Evolutionary conservation across 2,888 invertebrate genomes (phyloP), one percentile per base, ranked within the genome.

Genomic region (Heliothis peltigera): DNA sequence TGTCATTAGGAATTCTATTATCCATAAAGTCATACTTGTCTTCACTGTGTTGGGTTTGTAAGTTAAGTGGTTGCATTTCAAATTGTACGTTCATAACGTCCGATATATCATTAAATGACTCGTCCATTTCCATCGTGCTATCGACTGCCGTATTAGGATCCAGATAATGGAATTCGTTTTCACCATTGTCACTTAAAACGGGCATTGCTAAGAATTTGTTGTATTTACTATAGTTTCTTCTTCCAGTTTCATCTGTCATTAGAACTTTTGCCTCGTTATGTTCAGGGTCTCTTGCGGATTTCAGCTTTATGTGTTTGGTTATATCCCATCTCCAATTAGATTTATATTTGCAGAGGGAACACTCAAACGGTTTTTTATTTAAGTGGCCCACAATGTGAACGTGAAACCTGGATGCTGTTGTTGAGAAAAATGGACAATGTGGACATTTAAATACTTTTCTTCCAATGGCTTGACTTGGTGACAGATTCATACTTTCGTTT

Each of bases 291-390:
- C 98, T 96, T 21, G 97, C 97, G 7, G 98, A 97, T 94, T 98
- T 98, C 82, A 98, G 95, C 84, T 98, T 97, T 75, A 99, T 98
- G 90, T 99, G 99, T 90, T 99, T 98, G 25, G 98, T 98, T 68
- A 99, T 98, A 92, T 99, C 99, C 98, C 98, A 99, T 75, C 98
- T 96, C 98, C 99, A 99, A 88, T 99, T 99, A 28, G 98, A 98
- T 81, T 98, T 97, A 87, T 98, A 98, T 58, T 98, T 97, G 93
- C 99, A 99, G 17, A 98, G 95, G 0, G 99, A 98, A 92, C 99
- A 99, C 91, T 98, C 98, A 90, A 98, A 99, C 0, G 99, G 99
- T 87, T 98, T 98, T 87, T 98, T 97, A 90, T 98, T 98, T 77
- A 98, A 95, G 91, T 98, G 98, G 1, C 98, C 98, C 12, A 98